Conservation (phyloP, 2,888 invertebrate species). For the Meteorus colon region DNA sequence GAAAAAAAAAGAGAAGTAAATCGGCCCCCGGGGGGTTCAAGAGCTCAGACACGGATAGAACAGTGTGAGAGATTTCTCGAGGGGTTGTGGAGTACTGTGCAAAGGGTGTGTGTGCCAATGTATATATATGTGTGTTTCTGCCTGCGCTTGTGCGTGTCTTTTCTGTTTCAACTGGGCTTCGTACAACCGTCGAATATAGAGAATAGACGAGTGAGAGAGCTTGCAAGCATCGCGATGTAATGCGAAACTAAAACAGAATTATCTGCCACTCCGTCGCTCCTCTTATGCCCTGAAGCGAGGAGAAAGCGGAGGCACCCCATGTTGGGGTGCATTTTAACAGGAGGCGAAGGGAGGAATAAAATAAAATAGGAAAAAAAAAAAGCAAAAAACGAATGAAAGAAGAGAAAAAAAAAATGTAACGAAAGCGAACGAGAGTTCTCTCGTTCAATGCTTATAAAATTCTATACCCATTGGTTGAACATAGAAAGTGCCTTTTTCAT, state of each 20-base stretch:
- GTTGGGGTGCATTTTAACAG: slow-evolving; percentile 44
- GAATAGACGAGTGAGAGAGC: slow-evolving; percentile 35
- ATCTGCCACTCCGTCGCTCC: slow-evolving; percentile 59
- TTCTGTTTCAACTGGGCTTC: slow-evolving; percentile 34
- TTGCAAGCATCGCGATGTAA: slow-evolving; percentile 65
- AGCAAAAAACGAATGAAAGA: slow-evolving; percentile 17
- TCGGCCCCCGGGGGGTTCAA: slow-evolving; percentile 36
- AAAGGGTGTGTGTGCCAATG: slow-evolving; percentile 28
- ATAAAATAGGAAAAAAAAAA: slow-evolving; percentile 20
- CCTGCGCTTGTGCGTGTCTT: slow-evolving; percentile 23
- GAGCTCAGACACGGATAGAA: slow-evolving; percentile 37
- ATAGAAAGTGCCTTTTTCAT: not conserved
- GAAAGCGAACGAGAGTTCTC: slow-evolving; percentile 1
- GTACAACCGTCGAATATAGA: slow-evolving; percentile 14
- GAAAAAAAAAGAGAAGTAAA: slow-evolving; percentile 1
- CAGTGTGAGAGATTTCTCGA: slow-evolving; percentile 31
- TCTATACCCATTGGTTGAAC: not conserved
- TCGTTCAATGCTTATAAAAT: slow-evolving; percentile 3
- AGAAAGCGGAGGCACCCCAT: slow-evolving; percentile 28
- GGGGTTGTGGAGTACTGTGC: slow-evolving; percentile 38
- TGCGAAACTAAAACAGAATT: slow-evolving; percentile 72
- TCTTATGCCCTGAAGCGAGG: slow-evolving; percentile 27
- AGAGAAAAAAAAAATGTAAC: slow-evolving; percentile 30
- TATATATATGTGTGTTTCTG: not conserved
- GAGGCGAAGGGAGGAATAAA: slow-evolving; percentile 10